A percentile compares a stretch with the other conserved stretches of the same genome.
phyloP scores from a whole-genome alignment of 2,888 invertebrate genomes.

The Xestia sexstrigata region DNA sequence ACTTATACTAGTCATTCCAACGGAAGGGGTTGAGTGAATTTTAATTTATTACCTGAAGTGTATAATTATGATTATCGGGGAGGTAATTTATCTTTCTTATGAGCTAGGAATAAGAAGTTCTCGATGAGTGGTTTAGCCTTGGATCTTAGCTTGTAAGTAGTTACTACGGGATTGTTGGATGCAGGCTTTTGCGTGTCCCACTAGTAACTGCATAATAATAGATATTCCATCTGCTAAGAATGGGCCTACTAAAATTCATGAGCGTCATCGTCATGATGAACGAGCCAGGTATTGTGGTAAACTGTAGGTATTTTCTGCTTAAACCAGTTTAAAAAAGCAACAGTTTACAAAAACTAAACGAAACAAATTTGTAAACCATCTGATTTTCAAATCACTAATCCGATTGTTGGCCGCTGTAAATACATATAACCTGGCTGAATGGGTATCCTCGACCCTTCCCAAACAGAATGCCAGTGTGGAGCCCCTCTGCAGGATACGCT shows the following conservation, averaged over 20 bases:
- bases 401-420: no score
- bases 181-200: not conserved
- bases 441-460: no score
- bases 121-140: conserved; percentile 26
- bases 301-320: not conserved
- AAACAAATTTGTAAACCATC: not conserved
- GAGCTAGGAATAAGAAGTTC: conserved; percentile 28
- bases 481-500: no score
- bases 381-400: no score
- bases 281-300: not conserved
- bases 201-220: not conserved
- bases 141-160: conserved; percentile 12
- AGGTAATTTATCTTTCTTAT: conserved; percentile 57
- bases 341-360: not conserved
- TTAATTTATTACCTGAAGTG: conserved; percentile 59
- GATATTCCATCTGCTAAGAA: no score
- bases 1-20: conserved; percentile 48
- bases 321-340: not conserved
- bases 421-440: no score
- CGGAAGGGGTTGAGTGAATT: conserved; percentile 58
- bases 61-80: conserved; percentile 55
- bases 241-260: not conserved
- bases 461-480: no score
- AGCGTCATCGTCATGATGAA: not conserved
- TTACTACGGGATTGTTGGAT: not conserved